These are phyloP conservation scores for Cantharis lateralis DNA, from an alignment of 2,888 invertebrate species.

Conservation along the genomic window DNA sequence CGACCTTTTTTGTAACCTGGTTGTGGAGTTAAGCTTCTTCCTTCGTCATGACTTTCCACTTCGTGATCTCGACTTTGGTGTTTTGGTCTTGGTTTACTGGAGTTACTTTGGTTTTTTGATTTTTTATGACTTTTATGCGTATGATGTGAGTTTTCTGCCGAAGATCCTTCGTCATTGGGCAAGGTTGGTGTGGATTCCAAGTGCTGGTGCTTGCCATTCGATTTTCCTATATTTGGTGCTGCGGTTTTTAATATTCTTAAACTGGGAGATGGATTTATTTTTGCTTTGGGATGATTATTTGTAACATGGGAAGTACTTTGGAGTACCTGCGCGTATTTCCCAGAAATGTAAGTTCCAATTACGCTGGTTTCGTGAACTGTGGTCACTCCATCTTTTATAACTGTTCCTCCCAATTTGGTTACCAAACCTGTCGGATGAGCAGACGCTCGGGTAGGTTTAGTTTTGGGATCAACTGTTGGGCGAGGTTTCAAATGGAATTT, in stretches of 20 bases:
- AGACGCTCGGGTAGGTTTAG: slow-evolving; percentile 59
- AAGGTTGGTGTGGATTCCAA: slow-evolving; percentile 69
- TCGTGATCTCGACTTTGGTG: slow-evolving; percentile 59
- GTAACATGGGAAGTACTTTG: slow-evolving; percentile 79
- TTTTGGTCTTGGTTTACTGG: slow-evolving; percentile 59
- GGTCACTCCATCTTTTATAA: slow-evolving; percentile 80
- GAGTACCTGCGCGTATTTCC: slow-evolving; percentile 86
- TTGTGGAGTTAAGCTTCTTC: slow-evolving; percentile 40
- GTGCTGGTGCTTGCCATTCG: slow-evolving; percentile 56
- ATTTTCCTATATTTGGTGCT: slow-evolving; percentile 63
- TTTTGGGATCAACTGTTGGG: slow-evolving; percentile 50
- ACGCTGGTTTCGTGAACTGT: slow-evolving; percentile 88
- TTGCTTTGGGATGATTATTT: slow-evolving; percentile 57
- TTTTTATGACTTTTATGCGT: slow-evolving; percentile 59
- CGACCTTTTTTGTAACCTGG: slow-evolving; percentile 38
- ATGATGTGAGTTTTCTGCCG: slow-evolving; percentile 62
- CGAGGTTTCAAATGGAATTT: slow-evolving; percentile 59
- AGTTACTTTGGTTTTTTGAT: slow-evolving; percentile 54
- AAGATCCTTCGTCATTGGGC: slow-evolving; percentile 63
- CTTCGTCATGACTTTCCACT: slow-evolving; percentile 44
- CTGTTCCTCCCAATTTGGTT: slow-evolving; percentile 82
- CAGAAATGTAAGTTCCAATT: slow-evolving; percentile 85
- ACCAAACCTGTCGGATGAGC: slow-evolving; percentile 80
- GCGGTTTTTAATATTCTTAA: slow-evolving; percentile 77
- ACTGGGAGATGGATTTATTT: slow-evolving; percentile 69